A percentile compares a stretch with the other conserved stretches of the same genome.
phyloP scores from a whole-genome alignment of 1,140 invertebrate species.

The Pollicipes pollicipes region DNA sequence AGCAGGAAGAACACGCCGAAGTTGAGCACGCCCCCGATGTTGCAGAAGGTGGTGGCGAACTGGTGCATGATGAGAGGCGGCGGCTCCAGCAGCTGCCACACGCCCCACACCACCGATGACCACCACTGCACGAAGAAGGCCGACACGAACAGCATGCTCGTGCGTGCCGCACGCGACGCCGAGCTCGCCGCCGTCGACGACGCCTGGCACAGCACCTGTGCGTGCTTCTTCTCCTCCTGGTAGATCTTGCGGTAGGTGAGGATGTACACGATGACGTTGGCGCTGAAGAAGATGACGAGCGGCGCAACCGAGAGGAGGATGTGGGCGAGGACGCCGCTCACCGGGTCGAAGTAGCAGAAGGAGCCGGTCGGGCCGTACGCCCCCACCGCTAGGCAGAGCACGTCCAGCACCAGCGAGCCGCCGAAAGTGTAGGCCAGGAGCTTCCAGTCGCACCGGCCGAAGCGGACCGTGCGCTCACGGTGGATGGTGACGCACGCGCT shows the following conservation, averaged over 20 bases:
- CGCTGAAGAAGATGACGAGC: neutral
- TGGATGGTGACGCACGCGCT: neutral
- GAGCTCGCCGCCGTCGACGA: neutral
- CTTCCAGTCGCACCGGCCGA: neutral
- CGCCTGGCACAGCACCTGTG: neutral
- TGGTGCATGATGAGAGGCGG: neutral
- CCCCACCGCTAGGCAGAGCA: neutral
- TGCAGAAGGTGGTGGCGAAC: neutral
- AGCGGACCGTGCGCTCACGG: neutral
- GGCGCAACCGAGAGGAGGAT: neutral
- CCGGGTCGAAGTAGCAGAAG: constrained; percentile 1
- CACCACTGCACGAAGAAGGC: neutral
- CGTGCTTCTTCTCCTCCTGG: neutral
- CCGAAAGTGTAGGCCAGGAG: neutral
- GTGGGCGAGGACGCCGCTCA: neutral
- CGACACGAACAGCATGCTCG: neutral
- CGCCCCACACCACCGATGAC: neutral
- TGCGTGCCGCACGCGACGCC: neutral
- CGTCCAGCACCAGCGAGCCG: neutral
- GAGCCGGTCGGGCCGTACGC: neutral
- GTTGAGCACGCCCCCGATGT: neutral
- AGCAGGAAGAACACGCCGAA: neutral
- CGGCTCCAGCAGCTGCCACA: neutral
- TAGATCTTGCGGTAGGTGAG: neutral
- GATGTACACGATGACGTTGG: neutral